Percentiles rank a stretch among this genome's conserved stretches.
Evolutionary conservation across 2,113 vertebrate species (phyloP).

Genomic region (Peucedramus taeniatus): DNA sequence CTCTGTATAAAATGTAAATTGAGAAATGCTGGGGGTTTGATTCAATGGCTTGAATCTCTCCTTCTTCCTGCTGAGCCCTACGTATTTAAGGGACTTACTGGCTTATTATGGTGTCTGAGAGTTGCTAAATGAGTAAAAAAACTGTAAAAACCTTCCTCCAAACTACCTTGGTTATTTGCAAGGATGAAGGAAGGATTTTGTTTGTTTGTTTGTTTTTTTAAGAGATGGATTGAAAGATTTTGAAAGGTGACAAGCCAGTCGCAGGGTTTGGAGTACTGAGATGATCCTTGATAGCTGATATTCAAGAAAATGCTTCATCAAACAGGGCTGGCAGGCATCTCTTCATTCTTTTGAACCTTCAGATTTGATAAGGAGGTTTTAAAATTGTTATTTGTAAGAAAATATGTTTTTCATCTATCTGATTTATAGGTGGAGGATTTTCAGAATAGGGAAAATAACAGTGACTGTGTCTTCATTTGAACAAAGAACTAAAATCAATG

Average conservation of each 20-base stretch:
- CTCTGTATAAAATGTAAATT: not conserved
- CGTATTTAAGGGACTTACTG: not conserved
- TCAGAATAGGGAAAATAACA: not conserved
- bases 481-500: not conserved
- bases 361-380: not conserved
- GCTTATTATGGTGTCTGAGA: not conserved
- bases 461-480: not conserved
- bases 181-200: not conserved
- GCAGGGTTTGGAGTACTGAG: not conserved
- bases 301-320: not conserved
- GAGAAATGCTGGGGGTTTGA: not conserved
- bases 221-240: not conserved
- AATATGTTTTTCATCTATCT: not conserved
- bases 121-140: not conserved
- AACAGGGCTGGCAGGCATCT: not conserved
- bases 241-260: not conserved
- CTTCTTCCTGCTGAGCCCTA: not conserved
- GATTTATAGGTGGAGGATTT: not conserved
- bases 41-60: not conserved
- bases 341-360: not conserved
- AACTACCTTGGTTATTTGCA: not conserved
- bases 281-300: not conserved
- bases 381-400: not conserved
- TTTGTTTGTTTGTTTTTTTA: not conserved
- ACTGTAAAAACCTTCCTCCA: not conserved